Evolutionary conservation across 23 tunicate genomes (phyloP).

Genomic region (Phallusia fumigata): DNA sequence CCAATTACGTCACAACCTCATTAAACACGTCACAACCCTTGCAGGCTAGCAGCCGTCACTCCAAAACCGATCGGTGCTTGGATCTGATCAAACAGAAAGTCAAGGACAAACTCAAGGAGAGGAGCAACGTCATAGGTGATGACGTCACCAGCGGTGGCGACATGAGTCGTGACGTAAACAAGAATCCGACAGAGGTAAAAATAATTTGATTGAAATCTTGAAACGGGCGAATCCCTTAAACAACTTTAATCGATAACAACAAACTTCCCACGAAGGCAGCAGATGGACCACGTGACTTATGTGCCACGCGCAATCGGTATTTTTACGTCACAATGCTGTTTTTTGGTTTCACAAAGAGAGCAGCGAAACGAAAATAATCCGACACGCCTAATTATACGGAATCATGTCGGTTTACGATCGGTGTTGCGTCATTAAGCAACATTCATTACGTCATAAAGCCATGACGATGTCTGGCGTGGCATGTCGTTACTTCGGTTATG

Average conservation of each 20-base stretch:
- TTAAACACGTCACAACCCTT: background rate
- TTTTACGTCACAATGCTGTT: background rate
- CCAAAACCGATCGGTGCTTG: conserved; percentile 12
- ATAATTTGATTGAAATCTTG: background rate
- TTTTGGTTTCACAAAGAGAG: background rate
- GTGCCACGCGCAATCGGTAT: background rate
- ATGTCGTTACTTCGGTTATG: background rate
- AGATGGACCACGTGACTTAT: background rate
- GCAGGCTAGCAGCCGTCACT: background rate
- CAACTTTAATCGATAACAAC: background rate
- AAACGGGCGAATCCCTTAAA: too few relatives aligned
- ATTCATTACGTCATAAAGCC: background rate
- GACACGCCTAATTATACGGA: background rate
- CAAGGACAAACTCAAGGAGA: conserved; percentile 16
- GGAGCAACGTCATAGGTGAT: background rate
- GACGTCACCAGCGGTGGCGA: conserved; percentile 45
- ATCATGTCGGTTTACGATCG: background rate
- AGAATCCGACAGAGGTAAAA: background rate
- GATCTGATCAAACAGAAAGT: conserved; percentile 17
- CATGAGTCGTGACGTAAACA: conserved; percentile 20
- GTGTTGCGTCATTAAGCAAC: background rate
- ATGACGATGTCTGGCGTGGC: background rate
- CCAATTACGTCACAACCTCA: background rate
- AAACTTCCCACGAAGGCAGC: background rate
- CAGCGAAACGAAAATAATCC: background rate